Evolutionary conservation across 2,888 invertebrate genomes (phyloP), one percentile per base, ranked within the genome.

Genomic region (Noctuana brunneofusca): DNA sequence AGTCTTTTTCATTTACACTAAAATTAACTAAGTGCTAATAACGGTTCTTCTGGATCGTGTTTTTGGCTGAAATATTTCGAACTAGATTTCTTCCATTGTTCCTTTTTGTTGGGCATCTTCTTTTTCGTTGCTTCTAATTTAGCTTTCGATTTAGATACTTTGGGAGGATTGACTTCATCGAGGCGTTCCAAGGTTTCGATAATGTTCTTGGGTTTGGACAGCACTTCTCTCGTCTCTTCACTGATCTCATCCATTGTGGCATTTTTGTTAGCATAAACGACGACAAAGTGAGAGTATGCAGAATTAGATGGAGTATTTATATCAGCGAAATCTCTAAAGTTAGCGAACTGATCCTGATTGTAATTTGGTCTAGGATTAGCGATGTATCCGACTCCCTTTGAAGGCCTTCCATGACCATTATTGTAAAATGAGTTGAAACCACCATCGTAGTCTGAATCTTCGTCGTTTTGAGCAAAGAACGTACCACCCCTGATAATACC

Each of bases 271-370:
- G 96, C 96, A 76, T 97, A 97, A 0, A 97, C 96, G 0, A 97
- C 95, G 30, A 96, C 96, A 66, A 94, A 95, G 71, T 97, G 96
- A 0, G 97, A 96, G 81, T 95, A 97, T 5, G 96, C 96, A 1
- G 91, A 86, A 75, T 96, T 96, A 0, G 96, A 93, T 0, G 96
- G 96, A 2, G 74, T 67, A 66, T 97, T 97, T 59, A 97, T 97
- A 73, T 97, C 97, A 0, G 97, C 97, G 75, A 97, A 97, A 79
- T 97, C 97, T 73, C 96, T 93, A 87, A 97, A 97, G 78, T 97
- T 96, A 3, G 96, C 96, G 76, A 97, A 97, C 76, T 97, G 97
- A 74, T 97, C 96, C 64, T 95, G 94, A 24, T 95, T 94, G 70
- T 95, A 94, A 56, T 95, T 95, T 3, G 95, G 95, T 75, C 95